These are phyloP conservation scores for Chrysogorgia sp. DNA, from an alignment of 92 coral and sea anemone genomes.

Conservation along the genomic window DNA sequence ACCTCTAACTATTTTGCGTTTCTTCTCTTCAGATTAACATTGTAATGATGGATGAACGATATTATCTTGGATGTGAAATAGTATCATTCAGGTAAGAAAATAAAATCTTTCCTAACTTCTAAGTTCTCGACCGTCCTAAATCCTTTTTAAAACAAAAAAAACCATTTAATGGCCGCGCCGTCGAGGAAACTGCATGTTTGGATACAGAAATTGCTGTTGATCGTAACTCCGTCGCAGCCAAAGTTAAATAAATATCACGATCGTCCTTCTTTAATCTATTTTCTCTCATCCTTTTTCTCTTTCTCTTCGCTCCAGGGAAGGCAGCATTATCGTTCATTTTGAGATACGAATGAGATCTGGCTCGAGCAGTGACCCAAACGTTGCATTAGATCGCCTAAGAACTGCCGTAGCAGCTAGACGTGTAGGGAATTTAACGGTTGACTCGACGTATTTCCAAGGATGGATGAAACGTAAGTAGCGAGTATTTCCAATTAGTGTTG, in stretches of 20 bases:
- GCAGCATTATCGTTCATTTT: background rate
- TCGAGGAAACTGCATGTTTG: too few relatives aligned
- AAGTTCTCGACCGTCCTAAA: too few relatives aligned
- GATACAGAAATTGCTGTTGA: too few relatives aligned
- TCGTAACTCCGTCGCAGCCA: too few relatives aligned
- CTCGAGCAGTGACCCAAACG: slow-evolving; percentile 10
- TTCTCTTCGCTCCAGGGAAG: background rate
- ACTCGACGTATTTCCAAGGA: background rate
- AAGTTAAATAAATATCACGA: too few relatives aligned
- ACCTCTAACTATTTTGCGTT: background rate
- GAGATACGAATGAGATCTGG: slow-evolving; percentile 3
- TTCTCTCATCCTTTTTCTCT: background rate
- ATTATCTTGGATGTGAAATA: slow-evolving; percentile 7
- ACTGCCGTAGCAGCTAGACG: slow-evolving; percentile 12
- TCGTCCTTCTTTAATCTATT: background rate
- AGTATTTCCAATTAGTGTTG: background rate
- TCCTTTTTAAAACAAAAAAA: too few relatives aligned
- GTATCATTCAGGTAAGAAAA: background rate
- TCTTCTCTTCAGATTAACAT: slow-evolving; percentile 13
- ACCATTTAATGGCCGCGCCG: too few relatives aligned
- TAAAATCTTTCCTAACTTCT: background rate
- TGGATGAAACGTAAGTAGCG: slow-evolving; percentile 9
- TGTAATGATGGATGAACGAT: background rate
- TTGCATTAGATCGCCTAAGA: background rate
- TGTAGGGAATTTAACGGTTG: slow-evolving; percentile 6